These are phyloP conservation scores for Poecilus cupreus DNA, from an alignment of 2,888 invertebrate species.

Conservation along the genomic window DNA sequence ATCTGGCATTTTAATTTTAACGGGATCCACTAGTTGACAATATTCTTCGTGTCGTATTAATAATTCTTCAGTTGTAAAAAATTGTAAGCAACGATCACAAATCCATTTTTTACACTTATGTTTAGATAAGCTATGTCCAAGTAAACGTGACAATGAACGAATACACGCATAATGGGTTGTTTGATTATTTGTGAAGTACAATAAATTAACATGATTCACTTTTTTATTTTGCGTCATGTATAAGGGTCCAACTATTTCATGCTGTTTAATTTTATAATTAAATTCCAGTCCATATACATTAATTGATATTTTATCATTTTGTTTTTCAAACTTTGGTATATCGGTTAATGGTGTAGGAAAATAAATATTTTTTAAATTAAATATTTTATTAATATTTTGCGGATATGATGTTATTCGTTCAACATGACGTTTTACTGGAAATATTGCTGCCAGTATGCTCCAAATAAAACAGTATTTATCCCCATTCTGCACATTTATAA, in stretches of 20 bases:
- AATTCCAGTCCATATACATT: constrained; percentile 10
- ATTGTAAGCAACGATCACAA: constrained; percentile 45
- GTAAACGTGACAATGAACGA: constrained; percentile 23
- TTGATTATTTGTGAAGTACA: constrained; percentile 25
- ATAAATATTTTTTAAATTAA: not conserved
- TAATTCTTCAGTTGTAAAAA: constrained; percentile 19
- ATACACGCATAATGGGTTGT: constrained; percentile 44
- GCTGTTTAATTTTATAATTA: too few relatives aligned
- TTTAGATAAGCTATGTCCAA: not conserved
- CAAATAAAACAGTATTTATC: constrained; percentile 8
- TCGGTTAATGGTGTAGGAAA: constrained; percentile 3
- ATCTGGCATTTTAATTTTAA: constrained; percentile 13
- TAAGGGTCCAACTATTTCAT: constrained; percentile 16
- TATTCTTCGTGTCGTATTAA: constrained; percentile 15
- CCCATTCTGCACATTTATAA: not conserved
- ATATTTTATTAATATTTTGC: not conserved
- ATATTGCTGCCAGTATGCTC: not conserved
- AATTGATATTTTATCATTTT: constrained; percentile 13
- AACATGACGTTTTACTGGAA: not conserved
- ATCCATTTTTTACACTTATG: not conserved
- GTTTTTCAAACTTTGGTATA: constrained; percentile 19
- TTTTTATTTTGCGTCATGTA: constrained; percentile 36
- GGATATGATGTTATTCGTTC: not conserved
- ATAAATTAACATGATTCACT: constrained; percentile 34
- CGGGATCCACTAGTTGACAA: constrained; percentile 18